phyloP scores from a whole-genome alignment of 2,113 vertebrate species.

The Lucifuga dentata region DNA sequence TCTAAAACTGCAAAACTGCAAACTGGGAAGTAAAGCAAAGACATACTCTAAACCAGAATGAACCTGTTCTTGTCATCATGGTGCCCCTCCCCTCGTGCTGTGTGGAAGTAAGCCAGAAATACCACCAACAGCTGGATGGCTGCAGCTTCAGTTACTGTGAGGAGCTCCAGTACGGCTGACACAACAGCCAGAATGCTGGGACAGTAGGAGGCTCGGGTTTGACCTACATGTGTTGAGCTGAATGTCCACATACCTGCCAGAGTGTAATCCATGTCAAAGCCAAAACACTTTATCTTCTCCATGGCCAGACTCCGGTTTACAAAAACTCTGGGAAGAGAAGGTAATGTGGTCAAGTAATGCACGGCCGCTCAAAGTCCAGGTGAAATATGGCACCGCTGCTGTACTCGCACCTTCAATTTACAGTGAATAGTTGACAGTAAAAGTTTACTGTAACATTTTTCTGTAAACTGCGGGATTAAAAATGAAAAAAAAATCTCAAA shows the following conservation, averaged over 20 bases:
- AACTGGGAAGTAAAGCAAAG: no score
- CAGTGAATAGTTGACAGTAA: neutral
- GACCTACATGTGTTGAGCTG: neutral
- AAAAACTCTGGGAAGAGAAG: conserved; percentile 89
- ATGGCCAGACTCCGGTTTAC: conserved; percentile 99
- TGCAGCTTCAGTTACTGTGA: conserved; percentile 22
- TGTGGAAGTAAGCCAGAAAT: conserved; percentile 49
- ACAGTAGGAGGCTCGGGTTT: no score
- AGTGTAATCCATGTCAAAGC: conserved; percentile 99
- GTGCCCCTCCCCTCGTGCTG: neutral
- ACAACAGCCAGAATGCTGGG: neutral
- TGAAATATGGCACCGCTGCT: neutral
- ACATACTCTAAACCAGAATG: no score
- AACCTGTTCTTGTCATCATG: no score
- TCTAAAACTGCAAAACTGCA: no score
- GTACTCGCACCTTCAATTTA: neutral
- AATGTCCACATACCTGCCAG: conserved; percentile 89
- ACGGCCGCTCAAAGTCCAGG: neutral
- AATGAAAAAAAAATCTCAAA: no score
- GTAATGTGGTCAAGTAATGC: conserved; percentile 1
- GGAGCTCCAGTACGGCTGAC: neutral
- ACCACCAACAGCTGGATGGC: neutral
- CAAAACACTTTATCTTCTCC: conserved; percentile 99
- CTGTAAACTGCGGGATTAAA: no score
- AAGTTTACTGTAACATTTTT: neutral